Base-by-base conservation (phyloP, 2,888 invertebrate species). In the Trimorus sp. region DNA sequence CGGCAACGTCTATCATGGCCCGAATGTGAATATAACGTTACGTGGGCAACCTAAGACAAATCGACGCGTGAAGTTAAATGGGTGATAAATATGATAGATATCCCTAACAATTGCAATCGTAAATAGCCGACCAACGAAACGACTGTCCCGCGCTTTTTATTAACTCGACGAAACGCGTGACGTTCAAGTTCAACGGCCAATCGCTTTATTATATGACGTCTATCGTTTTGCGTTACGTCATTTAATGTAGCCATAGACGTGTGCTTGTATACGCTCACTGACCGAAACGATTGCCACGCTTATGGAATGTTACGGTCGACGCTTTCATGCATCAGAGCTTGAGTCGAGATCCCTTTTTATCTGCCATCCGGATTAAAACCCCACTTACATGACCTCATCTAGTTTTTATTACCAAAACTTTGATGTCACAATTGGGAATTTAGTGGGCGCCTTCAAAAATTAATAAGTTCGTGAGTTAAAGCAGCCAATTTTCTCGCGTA, bases 81-180 rank as follows among this genome's bases (percentile, higher is more conserved):
- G 85, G 88, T 85, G 88, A 89, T 90, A 90, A 90, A 90, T 87
- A 86, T 86, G 86, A 88, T 87, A 85, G 85, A 89, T 87, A 83
- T 84, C 85, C 82, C 85, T 85, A 85, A 86, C 85, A 85, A 89
- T 88, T 85, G 85, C 84, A 85, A 88, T 87, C 88, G 86, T 86
- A 87, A 88, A 88, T 86, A 84, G 79, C 83, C 84, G 79, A 84
- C 85, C 58, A 79, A 75, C 77, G 62, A 79, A 83, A 76, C 65
- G 71, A 79, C 83, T 83, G 77, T 83, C 73, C 70, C 65, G 70
- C 71, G 54, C 76, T 79, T 84, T 86, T 86, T 86, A 87, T 87
- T 83, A 84, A 84, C 83, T 78, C 83, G 59, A 83, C 81, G 63
- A 81, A 86, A 83, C 83, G 80, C 66, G 73, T 83, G 82, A 84